Conservation (phyloP, 2,113 vertebrate species). For the Salvator merianae region DNA sequence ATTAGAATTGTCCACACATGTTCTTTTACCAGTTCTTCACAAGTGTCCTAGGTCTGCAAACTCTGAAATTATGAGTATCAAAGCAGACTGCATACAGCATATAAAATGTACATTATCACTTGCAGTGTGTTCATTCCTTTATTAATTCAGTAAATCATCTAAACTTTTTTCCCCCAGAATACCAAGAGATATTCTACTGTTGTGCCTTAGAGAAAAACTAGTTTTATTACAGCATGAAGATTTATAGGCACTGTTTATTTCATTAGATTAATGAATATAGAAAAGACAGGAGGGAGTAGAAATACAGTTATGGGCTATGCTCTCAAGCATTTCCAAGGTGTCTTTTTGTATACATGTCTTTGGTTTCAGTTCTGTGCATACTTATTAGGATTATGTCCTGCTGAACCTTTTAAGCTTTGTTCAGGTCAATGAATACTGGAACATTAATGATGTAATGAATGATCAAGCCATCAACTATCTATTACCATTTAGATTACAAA, state of each 20-base stretch:
- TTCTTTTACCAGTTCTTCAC: slow-evolving; percentile 27
- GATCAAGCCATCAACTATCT: background rate
- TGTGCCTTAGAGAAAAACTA: background rate
- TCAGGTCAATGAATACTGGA: background rate
- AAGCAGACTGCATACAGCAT: slow-evolving; percentile 4
- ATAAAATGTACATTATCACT: background rate
- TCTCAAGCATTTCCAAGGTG: background rate
- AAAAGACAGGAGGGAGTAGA: background rate
- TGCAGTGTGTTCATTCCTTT: background rate
- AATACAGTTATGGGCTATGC: background rate
- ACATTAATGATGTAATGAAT: too few species aligned
- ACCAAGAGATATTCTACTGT: background rate
- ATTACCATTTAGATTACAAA: background rate
- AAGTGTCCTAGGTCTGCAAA: background rate
- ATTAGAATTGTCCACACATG: background rate
- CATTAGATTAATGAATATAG: background rate
- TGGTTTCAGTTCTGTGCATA: background rate
- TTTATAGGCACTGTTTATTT: background rate
- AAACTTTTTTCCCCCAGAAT: background rate
- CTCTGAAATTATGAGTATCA: background rate
- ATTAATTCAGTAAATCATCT: background rate
- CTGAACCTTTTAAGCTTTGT: background rate
- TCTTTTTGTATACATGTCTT: background rate
- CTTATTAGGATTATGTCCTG: background rate
- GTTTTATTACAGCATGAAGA: background rate